Evolutionary conservation across 2,888 invertebrate species (phyloP).

Genomic region (Hetaerina titia): DNA sequence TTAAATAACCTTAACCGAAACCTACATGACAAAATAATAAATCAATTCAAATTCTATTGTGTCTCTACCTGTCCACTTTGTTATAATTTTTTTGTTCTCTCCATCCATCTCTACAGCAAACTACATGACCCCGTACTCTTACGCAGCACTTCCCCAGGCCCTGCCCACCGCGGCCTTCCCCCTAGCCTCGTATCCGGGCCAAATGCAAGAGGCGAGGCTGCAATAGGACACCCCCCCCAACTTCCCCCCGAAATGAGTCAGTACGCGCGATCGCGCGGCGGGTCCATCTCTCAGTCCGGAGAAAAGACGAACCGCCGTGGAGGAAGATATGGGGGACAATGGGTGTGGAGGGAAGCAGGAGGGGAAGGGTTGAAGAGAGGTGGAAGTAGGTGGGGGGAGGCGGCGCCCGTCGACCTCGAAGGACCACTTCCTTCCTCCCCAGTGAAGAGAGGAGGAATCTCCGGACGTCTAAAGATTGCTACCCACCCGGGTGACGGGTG

Average conservation of each 20-base stretch:
- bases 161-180: conserved; percentile 82
- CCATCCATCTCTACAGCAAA: conserved; percentile 80
- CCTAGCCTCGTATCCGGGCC: conserved; percentile 82
- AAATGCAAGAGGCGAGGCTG: conserved; percentile 88
- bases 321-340: neutral
- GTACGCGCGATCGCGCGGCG: neutral
- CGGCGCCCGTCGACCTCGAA: too few species aligned
- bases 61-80: too few species aligned
- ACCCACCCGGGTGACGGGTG: too few species aligned
- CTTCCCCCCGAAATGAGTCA: neutral
- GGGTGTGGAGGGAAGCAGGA: too few species aligned
- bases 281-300: neutral
- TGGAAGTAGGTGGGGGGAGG: too few species aligned
- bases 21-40: too few species aligned
- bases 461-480: too few species aligned
- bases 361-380: too few species aligned
- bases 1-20: too few species aligned
- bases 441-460: neutral
- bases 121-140: conserved; percentile 87
- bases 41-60: too few species aligned
- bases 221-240: conserved; percentile 77
- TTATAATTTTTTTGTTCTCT: too few species aligned
- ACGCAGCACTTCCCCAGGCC: conserved; percentile 83
- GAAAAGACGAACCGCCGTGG: neutral
- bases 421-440: neutral